Evolutionary conservation across 2,797 vertebrate genomes (phyloP).

Genomic region (Rhyacichthys aspro): DNA sequence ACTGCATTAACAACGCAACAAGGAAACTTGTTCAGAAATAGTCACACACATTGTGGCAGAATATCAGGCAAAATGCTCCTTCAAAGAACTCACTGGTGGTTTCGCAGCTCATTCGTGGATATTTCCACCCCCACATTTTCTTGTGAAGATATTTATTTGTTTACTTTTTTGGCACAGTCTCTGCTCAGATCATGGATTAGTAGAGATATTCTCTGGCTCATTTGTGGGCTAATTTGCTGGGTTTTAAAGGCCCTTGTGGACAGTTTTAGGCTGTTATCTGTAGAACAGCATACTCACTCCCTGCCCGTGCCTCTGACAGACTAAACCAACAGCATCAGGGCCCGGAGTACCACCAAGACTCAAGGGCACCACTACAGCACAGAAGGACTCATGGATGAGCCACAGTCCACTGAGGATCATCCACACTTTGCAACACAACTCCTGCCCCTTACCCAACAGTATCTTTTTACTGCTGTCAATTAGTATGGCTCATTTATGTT

Average conservation of each 20-base stretch:
- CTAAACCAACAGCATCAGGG: constrained; percentile 71
- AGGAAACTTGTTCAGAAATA: constrained; percentile 48
- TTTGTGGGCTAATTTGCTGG: constrained; percentile 82
- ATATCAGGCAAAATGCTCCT: constrained; percentile 64
- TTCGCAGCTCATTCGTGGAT: constrained; percentile 59
- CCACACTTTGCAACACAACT: constrained; percentile 38
- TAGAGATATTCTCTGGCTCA: constrained; percentile 79
- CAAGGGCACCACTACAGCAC: constrained; percentile 52
- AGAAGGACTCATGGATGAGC: constrained; percentile 66
- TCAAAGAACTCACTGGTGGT: constrained; percentile 70
- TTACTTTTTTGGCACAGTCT: constrained; percentile 72
- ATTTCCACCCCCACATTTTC: constrained; percentile 66
- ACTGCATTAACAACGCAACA: constrained; percentile 46
- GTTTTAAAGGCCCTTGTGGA: constrained; percentile 78
- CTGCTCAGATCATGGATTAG: constrained; percentile 81
- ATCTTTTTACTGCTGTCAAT: constrained; percentile 52
- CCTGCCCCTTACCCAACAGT: constrained; percentile 46
- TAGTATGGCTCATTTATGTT: constrained; percentile 48
- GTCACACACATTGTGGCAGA: constrained; percentile 45
- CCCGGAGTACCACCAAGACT: constrained; percentile 58
- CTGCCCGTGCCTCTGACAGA: constrained; percentile 60
- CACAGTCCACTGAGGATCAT: constrained; percentile 60
- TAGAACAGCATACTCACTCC: constrained; percentile 68
- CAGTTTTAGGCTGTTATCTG: constrained; percentile 80
- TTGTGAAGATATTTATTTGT: constrained; percentile 80